Conservation (phyloP, 64 coral and sea anemone genomes). For the Anthopleura sola region DNA sequence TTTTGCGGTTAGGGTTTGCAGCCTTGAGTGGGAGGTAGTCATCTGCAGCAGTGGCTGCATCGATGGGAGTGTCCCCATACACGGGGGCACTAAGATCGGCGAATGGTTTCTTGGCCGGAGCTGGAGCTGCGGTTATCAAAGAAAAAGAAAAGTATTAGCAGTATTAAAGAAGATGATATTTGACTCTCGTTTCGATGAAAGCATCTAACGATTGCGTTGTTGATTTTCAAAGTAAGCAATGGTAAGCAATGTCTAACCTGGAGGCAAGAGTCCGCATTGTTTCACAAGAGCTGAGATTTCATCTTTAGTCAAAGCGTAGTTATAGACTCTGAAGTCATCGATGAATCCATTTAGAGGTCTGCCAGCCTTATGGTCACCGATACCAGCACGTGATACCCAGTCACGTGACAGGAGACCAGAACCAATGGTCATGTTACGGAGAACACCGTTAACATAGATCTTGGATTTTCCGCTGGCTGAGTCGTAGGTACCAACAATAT, state of each 20-base stretch:
- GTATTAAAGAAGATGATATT: too few relatives aligned
- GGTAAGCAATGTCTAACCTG: not conserved
- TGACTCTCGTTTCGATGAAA: too few relatives aligned
- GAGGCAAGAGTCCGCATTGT: constrained; percentile 56
- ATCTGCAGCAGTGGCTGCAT: not conserved
- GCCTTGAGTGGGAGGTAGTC: constrained; percentile 15
- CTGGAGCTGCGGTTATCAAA: not conserved
- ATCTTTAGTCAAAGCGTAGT: constrained; percentile 77
- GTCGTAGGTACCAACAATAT: constrained; percentile 92
- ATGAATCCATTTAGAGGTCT: constrained; percentile 89
- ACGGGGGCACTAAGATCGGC: not conserved
- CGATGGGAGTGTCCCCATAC: not conserved
- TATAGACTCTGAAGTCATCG: constrained; percentile 99
- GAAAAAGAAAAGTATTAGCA: not conserved
- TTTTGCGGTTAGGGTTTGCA: not conserved
- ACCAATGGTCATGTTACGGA: constrained; percentile 92
- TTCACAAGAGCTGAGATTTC: constrained; percentile 60
- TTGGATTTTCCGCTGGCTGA: constrained; percentile 87
- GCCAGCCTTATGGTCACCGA: constrained; percentile 94
- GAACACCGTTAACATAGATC: constrained; percentile 87
- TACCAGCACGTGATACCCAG: constrained; percentile 87
- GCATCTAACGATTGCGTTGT: too few relatives aligned
- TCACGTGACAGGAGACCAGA: constrained; percentile 79
- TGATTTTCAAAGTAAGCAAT: too few relatives aligned
- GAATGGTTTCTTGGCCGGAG: not conserved